phyloP scores from a whole-genome alignment of 2,113 vertebrate genomes.

The Nesospiza acunhae region DNA sequence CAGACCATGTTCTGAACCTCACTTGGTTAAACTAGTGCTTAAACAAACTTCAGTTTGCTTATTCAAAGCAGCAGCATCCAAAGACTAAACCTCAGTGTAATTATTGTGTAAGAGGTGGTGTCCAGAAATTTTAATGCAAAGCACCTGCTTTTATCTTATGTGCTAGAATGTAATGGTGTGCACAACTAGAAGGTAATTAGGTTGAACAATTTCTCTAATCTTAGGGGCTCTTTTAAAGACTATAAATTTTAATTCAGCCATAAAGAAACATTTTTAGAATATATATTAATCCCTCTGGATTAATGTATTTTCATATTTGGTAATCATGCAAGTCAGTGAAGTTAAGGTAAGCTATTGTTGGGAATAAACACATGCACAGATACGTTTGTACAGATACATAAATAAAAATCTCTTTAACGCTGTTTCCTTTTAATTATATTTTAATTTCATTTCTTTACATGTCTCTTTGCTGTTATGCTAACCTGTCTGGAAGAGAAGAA shows the following conservation, averaged over 20 bases:
- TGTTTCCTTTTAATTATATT: neutral
- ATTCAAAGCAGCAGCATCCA: neutral
- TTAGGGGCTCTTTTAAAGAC: neutral
- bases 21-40: neutral
- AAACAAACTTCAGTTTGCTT: slow-evolving; percentile 5
- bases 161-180: neutral
- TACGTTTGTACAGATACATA: neutral
- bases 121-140: neutral
- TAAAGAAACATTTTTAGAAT: neutral
- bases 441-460: neutral
- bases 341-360: neutral
- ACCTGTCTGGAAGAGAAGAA: neutral
- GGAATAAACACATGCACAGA: neutral
- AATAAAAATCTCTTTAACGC: neutral
- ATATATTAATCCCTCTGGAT: neutral
- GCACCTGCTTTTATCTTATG: neutral
- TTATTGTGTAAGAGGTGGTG: neutral
- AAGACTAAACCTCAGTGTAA: neutral
- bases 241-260: neutral
- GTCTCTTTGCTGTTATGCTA: neutral
- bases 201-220: neutral
- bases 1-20: neutral
- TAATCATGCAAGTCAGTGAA: neutral
- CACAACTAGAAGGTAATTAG: neutral
- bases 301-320: neutral